phyloP scores from a whole-genome alignment of 2,888 invertebrate species.

The Alloscopus bannaensis region DNA sequence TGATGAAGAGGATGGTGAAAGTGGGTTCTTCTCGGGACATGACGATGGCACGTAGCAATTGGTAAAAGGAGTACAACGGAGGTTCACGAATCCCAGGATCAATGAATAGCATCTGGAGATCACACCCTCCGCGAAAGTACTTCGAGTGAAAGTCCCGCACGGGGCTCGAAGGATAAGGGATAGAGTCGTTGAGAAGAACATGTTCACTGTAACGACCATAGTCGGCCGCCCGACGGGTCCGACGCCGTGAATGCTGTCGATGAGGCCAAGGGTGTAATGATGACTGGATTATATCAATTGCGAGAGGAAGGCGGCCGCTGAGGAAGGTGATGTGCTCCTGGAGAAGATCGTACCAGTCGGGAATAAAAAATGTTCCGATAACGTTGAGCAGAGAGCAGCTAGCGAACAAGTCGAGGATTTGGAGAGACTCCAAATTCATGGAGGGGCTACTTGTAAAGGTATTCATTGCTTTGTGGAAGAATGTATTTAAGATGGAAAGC shows the following conservation, averaged over 20 bases:
- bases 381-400: slow-evolving; percentile 32
- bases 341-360: slow-evolving; percentile 21
- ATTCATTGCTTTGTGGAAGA: no score
- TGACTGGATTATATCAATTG: slow-evolving; percentile 14
- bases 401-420: slow-evolving; percentile 13
- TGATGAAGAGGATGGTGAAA: slow-evolving; percentile 23
- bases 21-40: slow-evolving; percentile 47
- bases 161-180: slow-evolving; percentile 35
- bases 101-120: slow-evolving; percentile 29
- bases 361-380: slow-evolving; percentile 24
- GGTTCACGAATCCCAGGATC: not conserved
- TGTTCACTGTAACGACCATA: slow-evolving; percentile 37
- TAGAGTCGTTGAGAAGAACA: slow-evolving; percentile 19
- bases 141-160: slow-evolving; percentile 23
- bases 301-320: slow-evolving; percentile 14
- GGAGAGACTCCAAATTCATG: not conserved
- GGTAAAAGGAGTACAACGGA: slow-evolving; percentile 15
- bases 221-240: not conserved
- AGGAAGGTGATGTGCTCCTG: slow-evolving; percentile 20
- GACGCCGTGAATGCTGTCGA: no score
- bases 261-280: not conserved
- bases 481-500: no score
- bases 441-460: no score
- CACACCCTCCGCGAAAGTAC: slow-evolving; percentile 25
- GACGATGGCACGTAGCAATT: slow-evolving; percentile 20